A percentile compares a stretch with the other conserved stretches of the same genome.
phyloP scores from a whole-genome alignment of 1,140 invertebrate species.

The Neodiprion fabricii region DNA sequence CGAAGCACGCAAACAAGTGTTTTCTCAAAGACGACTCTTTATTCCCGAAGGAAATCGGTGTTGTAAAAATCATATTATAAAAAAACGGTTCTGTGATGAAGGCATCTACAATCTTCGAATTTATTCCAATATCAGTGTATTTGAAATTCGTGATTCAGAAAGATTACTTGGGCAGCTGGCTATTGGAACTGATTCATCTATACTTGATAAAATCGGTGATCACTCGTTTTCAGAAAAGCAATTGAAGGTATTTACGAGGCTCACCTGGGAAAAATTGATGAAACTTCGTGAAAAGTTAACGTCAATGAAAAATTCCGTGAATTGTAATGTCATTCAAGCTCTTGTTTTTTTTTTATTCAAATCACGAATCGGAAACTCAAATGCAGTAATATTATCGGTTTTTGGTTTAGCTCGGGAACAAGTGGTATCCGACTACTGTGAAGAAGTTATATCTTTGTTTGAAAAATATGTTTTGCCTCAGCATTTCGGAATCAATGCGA shows the following conservation, averaged over 20 bases:
- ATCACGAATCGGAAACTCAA: slow-evolving; percentile 40
- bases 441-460: slow-evolving; percentile 34
- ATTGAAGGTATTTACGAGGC: slow-evolving; percentile 17
- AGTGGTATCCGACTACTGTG: slow-evolving; percentile 32
- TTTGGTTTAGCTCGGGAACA: slow-evolving; percentile 36
- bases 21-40: slow-evolving; percentile 21
- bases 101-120: slow-evolving; percentile 22
- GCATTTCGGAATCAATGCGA: slow-evolving; percentile 32
- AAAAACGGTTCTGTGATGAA: slow-evolving; percentile 25
- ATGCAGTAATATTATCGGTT: slow-evolving; percentile 30
- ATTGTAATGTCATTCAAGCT: slow-evolving; percentile 22
- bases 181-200: slow-evolving; percentile 18
- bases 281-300: slow-evolving; percentile 21
- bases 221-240: slow-evolving; percentile 19
- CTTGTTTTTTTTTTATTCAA: slow-evolving; percentile 41
- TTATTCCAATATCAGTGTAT: slow-evolving; percentile 22
- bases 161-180: slow-evolving; percentile 16
- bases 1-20: slow-evolving; percentile 24
- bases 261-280: slow-evolving; percentile 15
- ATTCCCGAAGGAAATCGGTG: slow-evolving; percentile 29
- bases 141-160: slow-evolving; percentile 18
- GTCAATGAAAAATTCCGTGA: slow-evolving; percentile 17
- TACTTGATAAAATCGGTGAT: slow-evolving; percentile 23
- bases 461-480: slow-evolving; percentile 37
- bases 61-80: slow-evolving; percentile 29